phyloP scores from a whole-genome alignment of 2,113 vertebrate species.

The Desmodus rotundus region DNA sequence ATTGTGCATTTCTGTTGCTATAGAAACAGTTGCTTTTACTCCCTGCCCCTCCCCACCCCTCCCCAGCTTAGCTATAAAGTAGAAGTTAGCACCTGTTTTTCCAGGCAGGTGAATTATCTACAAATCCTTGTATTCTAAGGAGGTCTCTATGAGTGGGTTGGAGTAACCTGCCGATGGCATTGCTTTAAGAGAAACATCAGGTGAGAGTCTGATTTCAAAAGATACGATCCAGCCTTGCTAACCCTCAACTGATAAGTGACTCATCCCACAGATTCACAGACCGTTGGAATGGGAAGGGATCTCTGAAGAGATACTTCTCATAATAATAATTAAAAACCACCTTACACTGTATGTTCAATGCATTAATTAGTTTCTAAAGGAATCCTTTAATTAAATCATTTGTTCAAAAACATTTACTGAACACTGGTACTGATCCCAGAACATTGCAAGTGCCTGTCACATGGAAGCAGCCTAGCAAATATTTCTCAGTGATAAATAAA shows the following conservation, averaged over 20 bases:
- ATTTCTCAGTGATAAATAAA: neutral
- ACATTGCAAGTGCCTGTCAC: neutral
- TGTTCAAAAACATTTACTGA: conserved; percentile 14
- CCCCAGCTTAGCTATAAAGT: conserved; percentile 56
- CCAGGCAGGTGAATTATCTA: conserved; percentile 43
- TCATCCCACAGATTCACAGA: neutral
- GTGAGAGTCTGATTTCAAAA: neutral
- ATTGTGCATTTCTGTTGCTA: conserved; percentile 80
- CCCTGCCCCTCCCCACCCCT: neutral
- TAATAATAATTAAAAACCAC: conserved; percentile 13
- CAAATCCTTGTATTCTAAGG: neutral
- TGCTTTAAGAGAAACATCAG: neutral
- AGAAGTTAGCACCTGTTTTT: conserved; percentile 59
- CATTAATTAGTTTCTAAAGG: conserved; percentile 29
- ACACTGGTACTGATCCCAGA: neutral
- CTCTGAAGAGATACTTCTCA: neutral
- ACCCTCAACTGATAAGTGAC: neutral
- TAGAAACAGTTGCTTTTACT: conserved; percentile 72
- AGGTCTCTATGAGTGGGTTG: neutral
- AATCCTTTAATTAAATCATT: neutral
- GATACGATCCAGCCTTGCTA: neutral
- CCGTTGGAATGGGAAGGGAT: neutral
- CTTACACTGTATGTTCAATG: neutral
- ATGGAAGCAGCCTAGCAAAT: neutral
- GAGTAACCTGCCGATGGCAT: neutral